Conservation (phyloP, 1,140 invertebrate species). For the Sarcophaga peregrina region DNA sequence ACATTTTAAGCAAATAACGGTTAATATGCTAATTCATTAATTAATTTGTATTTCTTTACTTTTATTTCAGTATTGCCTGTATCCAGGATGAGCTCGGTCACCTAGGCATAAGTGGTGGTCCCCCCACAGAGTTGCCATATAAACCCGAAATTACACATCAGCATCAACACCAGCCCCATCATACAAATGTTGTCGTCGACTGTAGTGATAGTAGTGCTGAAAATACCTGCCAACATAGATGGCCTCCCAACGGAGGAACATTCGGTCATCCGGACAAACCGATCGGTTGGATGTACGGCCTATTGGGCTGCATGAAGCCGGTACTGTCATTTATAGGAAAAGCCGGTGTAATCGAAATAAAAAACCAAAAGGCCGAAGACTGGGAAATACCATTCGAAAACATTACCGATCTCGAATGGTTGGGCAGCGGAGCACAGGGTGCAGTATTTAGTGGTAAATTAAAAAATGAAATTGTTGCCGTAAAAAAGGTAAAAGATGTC, state of each 20-base stretch:
- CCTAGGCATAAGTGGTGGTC: slow-evolving; percentile 64
- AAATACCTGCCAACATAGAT: slow-evolving; percentile 65
- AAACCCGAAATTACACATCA: slow-evolving; percentile 60
- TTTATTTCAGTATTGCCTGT: slow-evolving; percentile 73
- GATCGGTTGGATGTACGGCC: slow-evolving; percentile 81
- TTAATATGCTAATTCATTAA: no score
- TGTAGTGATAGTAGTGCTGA: slow-evolving; percentile 63
- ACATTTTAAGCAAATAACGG: no score
- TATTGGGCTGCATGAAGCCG: slow-evolving; percentile 87
- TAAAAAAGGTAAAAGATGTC: slow-evolving; percentile 94
- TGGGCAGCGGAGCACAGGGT: slow-evolving; percentile 96
- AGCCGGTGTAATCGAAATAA: slow-evolving; percentile 67
- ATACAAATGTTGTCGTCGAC: slow-evolving; percentile 57
- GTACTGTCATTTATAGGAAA: slow-evolving; percentile 88
- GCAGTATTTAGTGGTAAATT: slow-evolving; percentile 93
- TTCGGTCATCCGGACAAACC: slow-evolving; percentile 69
- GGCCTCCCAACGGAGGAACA: slow-evolving; percentile 64
- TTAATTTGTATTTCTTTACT: not conserved
- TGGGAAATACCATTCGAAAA: slow-evolving; percentile 97
- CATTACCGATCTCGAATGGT: slow-evolving; percentile 90
- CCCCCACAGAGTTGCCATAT: slow-evolving; percentile 63
- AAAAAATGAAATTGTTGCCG: slow-evolving; percentile 87
- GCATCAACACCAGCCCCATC: slow-evolving; percentile 50
- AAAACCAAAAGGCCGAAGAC: slow-evolving; percentile 72
- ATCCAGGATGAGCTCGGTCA: slow-evolving; percentile 75